phyloP scores from a whole-genome alignment of 2,888 invertebrate genomes.

The Napeogenes inachia region DNA sequence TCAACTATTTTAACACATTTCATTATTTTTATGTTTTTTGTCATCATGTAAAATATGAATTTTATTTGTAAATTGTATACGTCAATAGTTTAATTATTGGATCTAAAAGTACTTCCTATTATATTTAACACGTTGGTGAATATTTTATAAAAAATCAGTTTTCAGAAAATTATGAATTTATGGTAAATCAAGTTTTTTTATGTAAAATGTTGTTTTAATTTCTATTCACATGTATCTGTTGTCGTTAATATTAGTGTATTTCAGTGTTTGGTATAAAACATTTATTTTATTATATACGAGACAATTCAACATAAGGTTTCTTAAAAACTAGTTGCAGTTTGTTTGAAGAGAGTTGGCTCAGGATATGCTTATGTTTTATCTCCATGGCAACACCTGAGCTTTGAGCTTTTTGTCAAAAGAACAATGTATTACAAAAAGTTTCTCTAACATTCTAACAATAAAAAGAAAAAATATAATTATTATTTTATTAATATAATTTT shows the following conservation, averaged over 20 bases:
- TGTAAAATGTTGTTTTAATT: too few relatives aligned
- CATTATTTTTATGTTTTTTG: conserved; percentile 11
- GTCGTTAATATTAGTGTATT: too few relatives aligned
- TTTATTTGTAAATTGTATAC: not conserved
- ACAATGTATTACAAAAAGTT: not conserved
- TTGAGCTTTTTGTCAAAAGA: not conserved
- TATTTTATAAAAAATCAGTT: too few relatives aligned
- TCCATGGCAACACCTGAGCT: conserved; percentile 5
- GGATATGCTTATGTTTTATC: not conserved
- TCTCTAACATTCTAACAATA: not conserved
- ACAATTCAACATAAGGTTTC: not conserved
- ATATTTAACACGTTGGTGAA: too few relatives aligned
- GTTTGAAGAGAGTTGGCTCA: conserved; percentile 27
- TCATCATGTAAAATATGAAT: not conserved
- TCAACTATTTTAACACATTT: conserved; percentile 17
- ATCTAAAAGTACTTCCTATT: too few relatives aligned
- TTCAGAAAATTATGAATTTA: too few relatives aligned
- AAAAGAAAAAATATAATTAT: not conserved
- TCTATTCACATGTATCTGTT: too few relatives aligned
- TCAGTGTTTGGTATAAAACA: too few relatives aligned
- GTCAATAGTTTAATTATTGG: too few relatives aligned
- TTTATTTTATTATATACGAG: too few relatives aligned
- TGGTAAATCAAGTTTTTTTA: too few relatives aligned
- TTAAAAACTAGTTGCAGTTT: conserved; percentile 31
- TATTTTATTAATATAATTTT: not conserved